These are phyloP conservation scores for Oreonectes daqikongensis DNA, from an alignment of 2,797 vertebrate species.

Conservation along the genomic window DNA sequence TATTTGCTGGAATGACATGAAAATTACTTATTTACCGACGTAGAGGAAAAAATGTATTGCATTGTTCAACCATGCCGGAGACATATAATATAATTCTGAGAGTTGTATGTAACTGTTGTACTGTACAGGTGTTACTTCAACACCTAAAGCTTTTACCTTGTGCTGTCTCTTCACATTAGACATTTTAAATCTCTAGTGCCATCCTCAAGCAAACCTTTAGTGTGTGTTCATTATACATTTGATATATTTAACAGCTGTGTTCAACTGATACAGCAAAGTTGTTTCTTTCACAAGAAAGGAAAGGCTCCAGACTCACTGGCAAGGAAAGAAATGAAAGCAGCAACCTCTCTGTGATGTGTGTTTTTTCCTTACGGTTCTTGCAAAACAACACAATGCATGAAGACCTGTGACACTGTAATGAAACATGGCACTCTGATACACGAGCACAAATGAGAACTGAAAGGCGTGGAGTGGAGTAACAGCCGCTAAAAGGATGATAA, in stretches of 20 bases:
- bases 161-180: background rate
- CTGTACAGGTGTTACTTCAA: too few species aligned
- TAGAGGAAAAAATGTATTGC: too few species aligned
- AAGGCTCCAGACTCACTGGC: background rate
- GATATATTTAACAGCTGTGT: background rate
- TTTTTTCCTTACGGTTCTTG: background rate
- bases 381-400: background rate
- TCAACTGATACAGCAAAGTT: background rate
- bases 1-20: too few species aligned
- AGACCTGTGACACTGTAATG: background rate
- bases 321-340: background rate
- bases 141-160: background rate
- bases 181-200: background rate
- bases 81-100: too few species aligned
- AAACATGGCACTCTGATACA: constrained; percentile 28
- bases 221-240: background rate
- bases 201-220: background rate
- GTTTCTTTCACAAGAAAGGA: background rate
- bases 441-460: constrained; percentile 14
- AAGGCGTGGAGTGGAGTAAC: constrained; percentile 19
- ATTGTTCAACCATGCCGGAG: too few species aligned
- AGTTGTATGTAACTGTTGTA: too few species aligned
- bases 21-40: too few species aligned
- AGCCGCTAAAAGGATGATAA: constrained; percentile 16
- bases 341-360: background rate